A percentile compares a stretch with the other conserved stretches of the same genome.
These are phyloP conservation scores for Eriosoma lanigerum DNA, from an alignment of 1,140 invertebrate species.

Conservation along the genomic window DNA sequence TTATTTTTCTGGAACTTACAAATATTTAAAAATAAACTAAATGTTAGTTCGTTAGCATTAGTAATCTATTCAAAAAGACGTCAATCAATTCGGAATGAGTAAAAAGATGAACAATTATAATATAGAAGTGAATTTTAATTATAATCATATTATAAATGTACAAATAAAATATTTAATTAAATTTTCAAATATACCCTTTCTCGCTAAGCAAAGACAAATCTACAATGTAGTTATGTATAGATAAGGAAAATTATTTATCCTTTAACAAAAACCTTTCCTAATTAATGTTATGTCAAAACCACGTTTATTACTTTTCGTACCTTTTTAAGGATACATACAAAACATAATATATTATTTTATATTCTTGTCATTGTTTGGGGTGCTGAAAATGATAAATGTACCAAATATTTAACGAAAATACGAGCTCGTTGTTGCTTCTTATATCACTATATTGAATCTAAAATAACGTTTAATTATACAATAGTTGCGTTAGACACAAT, in stretches of 20 bases:
- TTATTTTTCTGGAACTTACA: too few relatives aligned
- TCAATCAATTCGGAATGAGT: too few relatives aligned
- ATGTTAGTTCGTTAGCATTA: too few relatives aligned
- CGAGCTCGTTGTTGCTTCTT: background rate
- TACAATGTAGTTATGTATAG: background rate
- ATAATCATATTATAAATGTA: too few relatives aligned
- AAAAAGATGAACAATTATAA: too few relatives aligned
- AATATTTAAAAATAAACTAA: too few relatives aligned
- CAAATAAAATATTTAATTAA: slow-evolving; percentile 8
- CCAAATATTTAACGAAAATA: background rate
- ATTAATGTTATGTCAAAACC: slow-evolving; percentile 31
- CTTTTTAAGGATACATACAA: background rate
- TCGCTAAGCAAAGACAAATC: background rate
- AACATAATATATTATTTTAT: slow-evolving; percentile 23
- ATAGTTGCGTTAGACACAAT: too few relatives aligned
- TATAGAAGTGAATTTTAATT: too few relatives aligned
- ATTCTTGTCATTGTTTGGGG: background rate
- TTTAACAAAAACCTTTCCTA: background rate
- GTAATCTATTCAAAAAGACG: too few relatives aligned
- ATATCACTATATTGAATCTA: too few relatives aligned
- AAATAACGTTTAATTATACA: too few relatives aligned
- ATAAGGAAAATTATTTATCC: slow-evolving; percentile 5
- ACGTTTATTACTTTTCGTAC: background rate
- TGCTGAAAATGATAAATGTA: background rate
- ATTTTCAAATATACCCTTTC: background rate